A percentile compares a stretch with the other conserved stretches of the same genome.
These are phyloP conservation scores for Paelopatides confundens DNA, from an alignment of 53 echinoderm and acorn worm species.

Conservation along the genomic window DNA sequence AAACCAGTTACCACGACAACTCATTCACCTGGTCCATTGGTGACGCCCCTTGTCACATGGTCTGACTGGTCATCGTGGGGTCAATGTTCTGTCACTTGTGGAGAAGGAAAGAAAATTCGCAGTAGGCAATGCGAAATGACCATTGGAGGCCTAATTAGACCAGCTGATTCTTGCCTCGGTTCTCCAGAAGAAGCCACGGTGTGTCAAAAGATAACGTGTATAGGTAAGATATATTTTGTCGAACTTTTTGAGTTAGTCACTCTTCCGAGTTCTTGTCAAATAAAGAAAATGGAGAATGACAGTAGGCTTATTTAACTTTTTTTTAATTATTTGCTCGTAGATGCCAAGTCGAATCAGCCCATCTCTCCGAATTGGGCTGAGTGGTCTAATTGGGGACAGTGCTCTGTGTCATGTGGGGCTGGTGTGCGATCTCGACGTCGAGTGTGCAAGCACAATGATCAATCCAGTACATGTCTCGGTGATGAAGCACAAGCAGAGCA, in stretches of 20 bases:
- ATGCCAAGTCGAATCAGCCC: not conserved
- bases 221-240: slow-evolving; percentile 19
- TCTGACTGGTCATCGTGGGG: slow-evolving; percentile 69
- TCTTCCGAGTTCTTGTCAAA: too few relatives aligned
- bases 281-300: too few relatives aligned
- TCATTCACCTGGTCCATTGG: not conserved
- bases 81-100: slow-evolving; percentile 66
- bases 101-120: slow-evolving; percentile 47
- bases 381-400: slow-evolving; percentile 55
- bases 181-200: not conserved
- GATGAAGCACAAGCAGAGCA: not conserved
- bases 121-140: slow-evolving; percentile 46
- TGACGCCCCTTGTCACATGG: slow-evolving; percentile 25
- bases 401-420: slow-evolving; percentile 42
- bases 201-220: not conserved
- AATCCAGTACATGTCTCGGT: not conserved
- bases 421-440: slow-evolving; percentile 46
- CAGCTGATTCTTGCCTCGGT: slow-evolving; percentile 24
- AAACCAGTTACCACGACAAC: not conserved
- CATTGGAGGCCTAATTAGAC: not conserved
- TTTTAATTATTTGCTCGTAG: too few relatives aligned
- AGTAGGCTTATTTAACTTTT: too few relatives aligned
- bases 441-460: not conserved
- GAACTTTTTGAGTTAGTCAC: too few relatives aligned
- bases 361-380: slow-evolving; percentile 28